Percentiles rank a stretch among this genome's conserved stretches.
Conservation (phyloP, 2,888 invertebrate genomes). For the Andrena bicolor region DNA sequence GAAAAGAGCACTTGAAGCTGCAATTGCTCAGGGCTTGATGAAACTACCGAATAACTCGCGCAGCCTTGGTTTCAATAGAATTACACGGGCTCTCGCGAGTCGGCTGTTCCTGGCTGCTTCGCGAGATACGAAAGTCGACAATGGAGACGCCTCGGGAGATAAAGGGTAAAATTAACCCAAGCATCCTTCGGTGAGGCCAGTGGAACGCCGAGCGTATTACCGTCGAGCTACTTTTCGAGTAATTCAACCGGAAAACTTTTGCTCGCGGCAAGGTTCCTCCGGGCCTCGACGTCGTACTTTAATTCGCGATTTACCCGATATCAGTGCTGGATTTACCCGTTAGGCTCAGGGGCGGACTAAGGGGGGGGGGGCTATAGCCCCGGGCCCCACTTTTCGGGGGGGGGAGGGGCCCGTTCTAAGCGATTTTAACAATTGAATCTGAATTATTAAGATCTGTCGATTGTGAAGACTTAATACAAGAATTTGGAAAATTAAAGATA, state of each 20-base stretch:
- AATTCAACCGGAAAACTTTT: slow-evolving; percentile 11
- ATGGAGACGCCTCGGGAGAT: neutral
- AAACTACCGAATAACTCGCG: neutral
- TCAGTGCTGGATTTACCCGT: too few relatives aligned
- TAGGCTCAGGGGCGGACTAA: too few relatives aligned
- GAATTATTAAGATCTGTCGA: too few relatives aligned
- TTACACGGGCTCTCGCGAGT: slow-evolving; percentile 1
- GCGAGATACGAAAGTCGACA: slow-evolving; percentile 7
- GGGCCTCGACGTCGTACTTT: neutral
- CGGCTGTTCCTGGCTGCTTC: neutral
- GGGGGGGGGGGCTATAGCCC: too few relatives aligned
- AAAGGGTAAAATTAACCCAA: slow-evolving; percentile 15
- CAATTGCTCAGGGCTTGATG: neutral
- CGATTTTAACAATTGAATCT: too few relatives aligned
- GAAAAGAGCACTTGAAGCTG: too few relatives aligned
- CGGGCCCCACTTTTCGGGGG: too few relatives aligned
- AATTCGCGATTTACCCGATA: neutral
- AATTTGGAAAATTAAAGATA: too few relatives aligned
- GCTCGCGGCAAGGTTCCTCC: slow-evolving; percentile 6
- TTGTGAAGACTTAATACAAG: too few relatives aligned
- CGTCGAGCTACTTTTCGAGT: slow-evolving; percentile 1
- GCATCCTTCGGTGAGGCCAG: neutral
- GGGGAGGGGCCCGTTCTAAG: too few relatives aligned
- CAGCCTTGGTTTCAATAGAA: neutral
- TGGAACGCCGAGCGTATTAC: slow-evolving; percentile 4